Evolutionary conservation across 2,888 invertebrate species (phyloP), one percentile per base, ranked within the genome.

Genomic region (Trisateles emortualis): DNA sequence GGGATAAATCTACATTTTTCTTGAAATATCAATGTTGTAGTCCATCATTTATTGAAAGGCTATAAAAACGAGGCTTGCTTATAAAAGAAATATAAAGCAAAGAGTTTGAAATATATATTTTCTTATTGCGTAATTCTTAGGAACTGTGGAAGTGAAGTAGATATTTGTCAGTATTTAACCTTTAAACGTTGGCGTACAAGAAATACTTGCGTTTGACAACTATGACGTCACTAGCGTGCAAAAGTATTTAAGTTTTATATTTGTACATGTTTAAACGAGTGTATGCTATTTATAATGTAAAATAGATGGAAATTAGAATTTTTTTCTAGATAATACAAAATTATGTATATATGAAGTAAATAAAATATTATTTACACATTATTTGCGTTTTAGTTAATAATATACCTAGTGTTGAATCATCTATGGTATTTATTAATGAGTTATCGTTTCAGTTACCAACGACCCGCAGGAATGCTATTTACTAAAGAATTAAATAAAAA

Each of bases 341-440:
- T 76, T 72, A 72, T 79, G 72, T 81, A 77, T 69, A 75, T 79
- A 74, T 52, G 66, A 69, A 71, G 57, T 74, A 68, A 79, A 81
- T 83, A 75, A 78, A 75, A 56, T 33, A 64, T 68, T 84, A 83
- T 85, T 85, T 85, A 81, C 73, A 73, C 36, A 62, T 56, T 43
- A 30, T 17, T 8, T 11, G 11, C 22, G 36, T 52, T 62, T 63
- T 13, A 19, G 2, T 40, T 26, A 8, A 8, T 26, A 8, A 1
- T 26, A 8, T 8, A 3, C 8, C 26, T 8, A 8, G 26, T 6
- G 5, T 3, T 22, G 22, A 22, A n/a, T n/a, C n/a, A n/a, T n/a
- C n/a, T n/a, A n/a, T n/a, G n/a, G n/a, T n/a, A n/a, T n/a, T n/a
- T n/a, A n/a, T n/a, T n/a, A n/a, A n/a, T n/a, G n/a, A n/a, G n/a